These are phyloP conservation scores for Pampusana beccarii DNA, from an alignment of 2,113 vertebrate genomes.

Conservation along the genomic window DNA sequence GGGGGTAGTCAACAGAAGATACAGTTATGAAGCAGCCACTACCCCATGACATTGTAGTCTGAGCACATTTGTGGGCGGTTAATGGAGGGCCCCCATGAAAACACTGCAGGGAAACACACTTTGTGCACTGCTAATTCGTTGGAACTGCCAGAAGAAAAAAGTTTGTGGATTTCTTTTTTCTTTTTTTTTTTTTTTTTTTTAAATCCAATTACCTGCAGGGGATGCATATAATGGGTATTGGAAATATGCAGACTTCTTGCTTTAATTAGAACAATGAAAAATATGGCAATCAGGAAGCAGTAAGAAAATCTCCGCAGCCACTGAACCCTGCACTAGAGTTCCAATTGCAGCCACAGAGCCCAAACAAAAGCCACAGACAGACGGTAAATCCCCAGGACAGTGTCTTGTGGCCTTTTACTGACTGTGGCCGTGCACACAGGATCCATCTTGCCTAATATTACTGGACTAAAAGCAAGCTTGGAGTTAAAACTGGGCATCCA, in stretches of 20 bases:
- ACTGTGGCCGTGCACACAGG: accelerated
- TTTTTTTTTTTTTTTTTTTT: not conserved
- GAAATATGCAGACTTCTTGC: accelerated
- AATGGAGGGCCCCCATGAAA: accelerated
- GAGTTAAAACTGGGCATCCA: not conserved
- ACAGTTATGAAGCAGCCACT: not conserved
- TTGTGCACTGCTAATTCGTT: not conserved
- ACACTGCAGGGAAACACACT: not conserved
- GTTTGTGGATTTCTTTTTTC: not conserved
- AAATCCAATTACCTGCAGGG: not conserved
- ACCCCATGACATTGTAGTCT: accelerated
- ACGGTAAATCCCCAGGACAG: not conserved
- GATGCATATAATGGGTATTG: not conserved
- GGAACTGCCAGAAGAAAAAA: not conserved
- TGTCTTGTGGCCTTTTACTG: not conserved
- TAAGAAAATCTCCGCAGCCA: not conserved
- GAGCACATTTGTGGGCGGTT: accelerated
- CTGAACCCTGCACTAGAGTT: not conserved
- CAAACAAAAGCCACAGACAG: not conserved
- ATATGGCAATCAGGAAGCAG: not conserved
- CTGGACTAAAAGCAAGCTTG: not conserved
- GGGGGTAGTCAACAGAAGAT: not conserved
- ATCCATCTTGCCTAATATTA: not conserved
- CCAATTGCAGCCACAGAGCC: not conserved
- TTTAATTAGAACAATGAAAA: not conserved